These are phyloP conservation scores for Chiroxiphia lanceolata DNA, from an alignment of 2,797 vertebrate genomes.

Conservation along the genomic window DNA sequence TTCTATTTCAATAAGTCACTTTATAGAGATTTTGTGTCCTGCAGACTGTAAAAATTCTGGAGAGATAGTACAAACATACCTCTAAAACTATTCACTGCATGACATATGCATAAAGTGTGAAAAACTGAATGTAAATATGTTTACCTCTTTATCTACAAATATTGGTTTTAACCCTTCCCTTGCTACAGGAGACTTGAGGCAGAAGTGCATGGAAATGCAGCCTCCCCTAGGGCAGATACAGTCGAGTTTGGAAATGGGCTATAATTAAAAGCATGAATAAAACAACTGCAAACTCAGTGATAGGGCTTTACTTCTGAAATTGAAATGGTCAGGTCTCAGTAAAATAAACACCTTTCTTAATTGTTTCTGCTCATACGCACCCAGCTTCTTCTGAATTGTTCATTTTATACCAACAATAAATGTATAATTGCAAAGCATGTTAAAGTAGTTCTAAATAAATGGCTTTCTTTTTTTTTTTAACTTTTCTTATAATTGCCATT, in stretches of 20 bases:
- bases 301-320: neutral
- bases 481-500: constrained; percentile 7
- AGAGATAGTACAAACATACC: constrained; percentile 86
- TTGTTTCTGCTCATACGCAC: constrained; percentile 24
- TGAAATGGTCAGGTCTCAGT: neutral
- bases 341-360: constrained; percentile 51
- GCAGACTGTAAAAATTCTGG: constrained; percentile 84
- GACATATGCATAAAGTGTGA: constrained; percentile 86
- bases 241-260: neutral
- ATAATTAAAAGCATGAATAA: constrained; percentile 35
- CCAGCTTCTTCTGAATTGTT: neutral
- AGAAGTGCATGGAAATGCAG: neutral
- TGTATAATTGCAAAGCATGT: neutral
- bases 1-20: constrained; percentile 87
- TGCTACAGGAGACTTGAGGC: neutral
- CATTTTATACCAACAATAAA: constrained; percentile 1
- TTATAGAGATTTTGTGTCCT: constrained; percentile 88
- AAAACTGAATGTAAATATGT: constrained; percentile 85
- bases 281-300: constrained; percentile 5
- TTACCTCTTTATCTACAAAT: constrained; percentile 84
- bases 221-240: neutral
- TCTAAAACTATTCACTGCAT: constrained; percentile 83
- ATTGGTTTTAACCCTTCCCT: constrained; percentile 77
- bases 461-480: neutral
- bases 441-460: constrained; percentile 3